These are phyloP conservation scores for Forbesichthys papilliferus DNA, from an alignment of 2,113 vertebrate species.

Conservation along the genomic window DNA sequence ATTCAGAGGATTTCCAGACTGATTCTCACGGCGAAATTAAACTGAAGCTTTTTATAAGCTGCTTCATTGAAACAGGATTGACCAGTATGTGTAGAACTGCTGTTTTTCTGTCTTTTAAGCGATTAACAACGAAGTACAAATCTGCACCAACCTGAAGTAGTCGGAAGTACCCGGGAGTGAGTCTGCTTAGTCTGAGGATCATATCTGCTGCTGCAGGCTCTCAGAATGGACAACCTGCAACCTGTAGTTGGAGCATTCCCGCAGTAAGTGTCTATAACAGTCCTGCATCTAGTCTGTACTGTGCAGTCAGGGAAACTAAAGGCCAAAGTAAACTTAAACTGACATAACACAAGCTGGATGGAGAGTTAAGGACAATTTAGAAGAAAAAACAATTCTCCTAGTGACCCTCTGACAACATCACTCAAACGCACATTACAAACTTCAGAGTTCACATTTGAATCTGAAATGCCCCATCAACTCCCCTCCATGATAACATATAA, in stretches of 20 bases:
- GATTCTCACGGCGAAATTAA: no score
- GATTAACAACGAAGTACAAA: neutral
- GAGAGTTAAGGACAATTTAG: neutral
- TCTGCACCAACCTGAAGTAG: constrained; percentile 82
- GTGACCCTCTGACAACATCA: neutral
- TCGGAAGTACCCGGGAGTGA: constrained; percentile 89
- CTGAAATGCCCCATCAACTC: no score
- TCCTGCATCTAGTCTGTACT: no score
- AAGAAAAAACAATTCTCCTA: neutral
- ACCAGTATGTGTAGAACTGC: no score
- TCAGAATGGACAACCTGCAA: neutral
- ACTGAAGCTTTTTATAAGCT: no score
- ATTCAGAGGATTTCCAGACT: no score
- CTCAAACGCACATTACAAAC: neutral
- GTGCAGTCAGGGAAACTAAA: no score
- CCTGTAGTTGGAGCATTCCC: constrained; percentile 11
- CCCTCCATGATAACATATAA: neutral
- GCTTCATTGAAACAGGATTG: no score
- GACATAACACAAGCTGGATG: no score
- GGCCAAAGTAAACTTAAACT: no score
- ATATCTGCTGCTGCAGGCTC: constrained; percentile 52
- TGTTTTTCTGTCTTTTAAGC: no score
- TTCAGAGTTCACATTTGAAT: neutral
- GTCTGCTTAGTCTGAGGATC: constrained; percentile 81
- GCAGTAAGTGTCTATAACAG: no score